These are phyloP conservation scores for Clitarchus hookeri DNA, from an alignment of 2,888 invertebrate species.

Conservation along the genomic window DNA sequence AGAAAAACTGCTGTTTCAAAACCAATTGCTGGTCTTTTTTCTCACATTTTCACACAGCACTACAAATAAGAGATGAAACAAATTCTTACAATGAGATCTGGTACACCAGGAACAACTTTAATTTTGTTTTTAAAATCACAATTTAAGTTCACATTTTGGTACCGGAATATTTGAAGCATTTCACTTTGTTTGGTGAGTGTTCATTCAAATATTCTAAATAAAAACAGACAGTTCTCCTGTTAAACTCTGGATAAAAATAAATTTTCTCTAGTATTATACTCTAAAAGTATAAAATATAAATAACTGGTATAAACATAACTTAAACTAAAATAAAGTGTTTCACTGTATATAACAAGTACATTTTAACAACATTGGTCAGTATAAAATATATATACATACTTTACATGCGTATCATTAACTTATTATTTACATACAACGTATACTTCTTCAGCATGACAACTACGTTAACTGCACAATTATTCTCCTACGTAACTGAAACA, in stretches of 20 bases:
- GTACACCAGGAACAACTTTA: slow-evolving; percentile 8
- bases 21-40: not conserved
- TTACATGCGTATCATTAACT: slow-evolving; percentile 1
- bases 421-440: slow-evolving; percentile 4
- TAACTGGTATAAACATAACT: slow-evolving; percentile 14
- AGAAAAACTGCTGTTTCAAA: slow-evolving; percentile 3
- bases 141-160: not conserved
- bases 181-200: not conserved
- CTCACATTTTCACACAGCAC: not conserved
- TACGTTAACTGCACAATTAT: not conserved
- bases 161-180: not conserved
- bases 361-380: slow-evolving; percentile 6
- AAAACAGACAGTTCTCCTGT: slow-evolving; percentile 8
- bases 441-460: not conserved
- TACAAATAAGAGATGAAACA: not conserved
- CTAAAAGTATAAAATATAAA: slow-evolving; percentile 14
- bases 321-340: slow-evolving; percentile 14
- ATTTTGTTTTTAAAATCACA: not conserved
- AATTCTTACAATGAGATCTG: not conserved
- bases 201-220: slow-evolving; percentile 1
- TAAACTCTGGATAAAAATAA: slow-evolving; percentile 14
- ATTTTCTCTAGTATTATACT: slow-evolving; percentile 1
- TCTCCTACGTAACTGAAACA: too few relatives aligned
- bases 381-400: slow-evolving; percentile 9
- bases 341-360: slow-evolving; percentile 12